phyloP scores from a whole-genome alignment of 2,113 vertebrate genomes.

The Anas platyrhynchos region DNA sequence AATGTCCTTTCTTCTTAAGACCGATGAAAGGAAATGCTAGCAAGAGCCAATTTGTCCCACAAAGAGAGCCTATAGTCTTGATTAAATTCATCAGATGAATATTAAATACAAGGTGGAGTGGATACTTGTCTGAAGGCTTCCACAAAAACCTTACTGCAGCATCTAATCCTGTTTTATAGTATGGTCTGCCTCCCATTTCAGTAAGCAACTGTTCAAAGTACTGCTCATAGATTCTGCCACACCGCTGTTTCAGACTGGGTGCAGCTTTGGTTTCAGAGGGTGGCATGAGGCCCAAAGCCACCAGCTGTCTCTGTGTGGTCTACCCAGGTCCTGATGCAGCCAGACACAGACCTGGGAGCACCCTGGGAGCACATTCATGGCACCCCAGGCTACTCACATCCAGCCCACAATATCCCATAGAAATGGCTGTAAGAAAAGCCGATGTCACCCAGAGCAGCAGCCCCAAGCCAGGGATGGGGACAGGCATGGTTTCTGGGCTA shows the following conservation, averaged over 20 bases:
- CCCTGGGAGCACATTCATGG: accelerated
- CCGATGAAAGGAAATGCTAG: background rate
- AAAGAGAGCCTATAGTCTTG: background rate
- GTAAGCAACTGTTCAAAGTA: background rate
- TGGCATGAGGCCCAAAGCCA: accelerated
- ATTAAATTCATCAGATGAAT: background rate
- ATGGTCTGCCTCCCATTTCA: background rate
- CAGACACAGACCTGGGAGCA: background rate
- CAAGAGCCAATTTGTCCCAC: background rate
- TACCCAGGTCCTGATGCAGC: accelerated
- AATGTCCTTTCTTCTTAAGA: background rate
- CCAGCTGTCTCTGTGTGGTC: accelerated
- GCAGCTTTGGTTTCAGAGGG: background rate
- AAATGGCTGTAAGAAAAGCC: background rate
- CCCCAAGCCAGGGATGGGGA: background rate
- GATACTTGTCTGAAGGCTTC: background rate
- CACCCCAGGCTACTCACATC: background rate
- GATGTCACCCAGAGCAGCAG: background rate
- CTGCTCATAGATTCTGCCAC: background rate
- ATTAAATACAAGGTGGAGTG: background rate
- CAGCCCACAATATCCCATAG: accelerated
- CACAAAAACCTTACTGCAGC: background rate
- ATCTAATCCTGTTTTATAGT: background rate
- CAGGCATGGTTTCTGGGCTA: background rate
- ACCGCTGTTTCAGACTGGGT: too few relatives aligned